Evolutionary conservation across 2,888 invertebrate species (phyloP), one percentile per base, ranked within the genome.

Genomic region (Osedax fenrisi): DNA sequence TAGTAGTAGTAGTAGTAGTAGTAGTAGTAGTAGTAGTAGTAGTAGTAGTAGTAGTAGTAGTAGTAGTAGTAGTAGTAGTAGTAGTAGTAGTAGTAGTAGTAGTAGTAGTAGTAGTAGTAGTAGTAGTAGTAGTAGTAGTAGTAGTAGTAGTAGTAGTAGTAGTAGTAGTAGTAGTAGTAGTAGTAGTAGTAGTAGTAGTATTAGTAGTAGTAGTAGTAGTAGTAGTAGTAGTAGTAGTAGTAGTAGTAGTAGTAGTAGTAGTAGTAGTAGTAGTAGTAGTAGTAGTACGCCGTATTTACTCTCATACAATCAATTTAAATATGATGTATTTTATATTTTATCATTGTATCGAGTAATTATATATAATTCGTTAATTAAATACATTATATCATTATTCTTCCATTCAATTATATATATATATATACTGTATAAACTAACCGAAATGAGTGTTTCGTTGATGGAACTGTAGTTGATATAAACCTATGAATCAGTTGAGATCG

Each of bases 11-110:
- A 66, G 67, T 66, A 66, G 67, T 66, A 66, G 67, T 66, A 66
- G 67, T 66, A 66, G 13, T 66, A 13, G 13, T 66, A 66, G 67
- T 66, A 66, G 67, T 66, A 13, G 67, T 66, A 66, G 67, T 66
- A 66, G 67, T 66, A 66, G 67, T 66, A 66, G 67, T 66, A 66
- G 67, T 66, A 66, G 67, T 66, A 66, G 67, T 66, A 66, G 67
- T 66, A 66, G 67, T 66, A 66, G 67, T 66, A 66, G 67, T 66
- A 66, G 67, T 66, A 66, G 67, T 66, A 66, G 13, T 66, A 66
- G 67, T 66, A 66, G 67, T 66, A 13, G 67, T 66, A 66, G 67
- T 66, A 66, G 67, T 66, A 66, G 67, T 66, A 66, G 67, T 66
- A 66, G 67, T 3, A 66, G 67, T 66, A 66, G 67, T 66, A 67